These are phyloP conservation scores for Ginglymostoma cirratum DNA, from an alignment of 2,113 vertebrate genomes.

Conservation along the genomic window DNA sequence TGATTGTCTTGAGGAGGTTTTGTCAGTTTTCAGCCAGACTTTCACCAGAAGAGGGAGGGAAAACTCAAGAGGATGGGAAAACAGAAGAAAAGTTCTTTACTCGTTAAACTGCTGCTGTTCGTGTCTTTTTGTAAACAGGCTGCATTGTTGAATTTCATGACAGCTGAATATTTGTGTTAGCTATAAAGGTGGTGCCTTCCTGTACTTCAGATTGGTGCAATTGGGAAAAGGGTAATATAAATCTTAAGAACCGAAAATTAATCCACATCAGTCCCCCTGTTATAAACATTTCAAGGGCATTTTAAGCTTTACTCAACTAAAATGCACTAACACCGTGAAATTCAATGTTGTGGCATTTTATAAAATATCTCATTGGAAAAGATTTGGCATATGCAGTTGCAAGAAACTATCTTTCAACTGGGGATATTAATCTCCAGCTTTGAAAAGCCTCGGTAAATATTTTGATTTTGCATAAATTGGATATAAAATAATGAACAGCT, in stretches of 20 bases:
- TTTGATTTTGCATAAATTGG: not conserved
- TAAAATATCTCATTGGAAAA: not conserved
- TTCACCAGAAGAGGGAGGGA: not conserved
- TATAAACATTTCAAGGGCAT: not conserved
- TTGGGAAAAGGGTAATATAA: not conserved
- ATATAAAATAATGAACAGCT: not conserved
- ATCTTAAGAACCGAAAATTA: not conserved
- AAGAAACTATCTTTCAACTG: not conserved
- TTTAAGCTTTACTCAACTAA: not conserved
- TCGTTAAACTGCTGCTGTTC: not conserved
- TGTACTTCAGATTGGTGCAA: not conserved
- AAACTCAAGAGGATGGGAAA: not conserved
- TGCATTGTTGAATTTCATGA: not conserved
- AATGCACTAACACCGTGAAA: not conserved
- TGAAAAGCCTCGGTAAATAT: not conserved
- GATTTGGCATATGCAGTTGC: not conserved
- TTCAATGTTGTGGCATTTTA: not conserved
- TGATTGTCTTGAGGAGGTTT: conserved; percentile 21
- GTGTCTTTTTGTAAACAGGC: not conserved
- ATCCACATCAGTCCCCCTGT: not conserved
- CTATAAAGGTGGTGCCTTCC: not conserved
- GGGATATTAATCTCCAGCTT: not conserved
- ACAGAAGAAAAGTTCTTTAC: not conserved
- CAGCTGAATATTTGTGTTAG: not conserved
- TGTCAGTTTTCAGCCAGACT: conserved; percentile 23